Evolutionary conservation across 2,113 vertebrate genomes (phyloP).

Genomic region (Sturnira hondurensis): DNA sequence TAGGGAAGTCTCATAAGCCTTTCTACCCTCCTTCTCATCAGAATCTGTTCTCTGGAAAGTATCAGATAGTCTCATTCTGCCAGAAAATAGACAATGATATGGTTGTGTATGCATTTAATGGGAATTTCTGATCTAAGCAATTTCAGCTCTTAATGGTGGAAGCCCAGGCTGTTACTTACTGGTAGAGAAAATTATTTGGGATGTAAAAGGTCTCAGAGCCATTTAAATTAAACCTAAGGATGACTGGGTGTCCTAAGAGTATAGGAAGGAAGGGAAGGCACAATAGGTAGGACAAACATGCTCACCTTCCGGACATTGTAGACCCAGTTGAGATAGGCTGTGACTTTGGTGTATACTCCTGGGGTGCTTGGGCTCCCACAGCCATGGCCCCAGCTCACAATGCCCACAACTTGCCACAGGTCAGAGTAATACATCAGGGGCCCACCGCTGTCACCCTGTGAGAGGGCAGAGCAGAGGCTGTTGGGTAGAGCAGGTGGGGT

Average conservation of each 20-base stretch:
- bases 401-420: conserved; percentile 86
- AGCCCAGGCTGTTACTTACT: not conserved
- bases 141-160: not conserved
- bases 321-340: conserved; percentile 88
- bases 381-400: conserved; percentile 94
- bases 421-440: conserved; percentile 82
- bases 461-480: not conserved
- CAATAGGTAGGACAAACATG: rapidly evolving
- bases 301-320: conserved; percentile 83
- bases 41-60: not conserved
- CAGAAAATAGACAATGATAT: not conserved
- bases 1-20: not conserved
- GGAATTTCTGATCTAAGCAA: not conserved
- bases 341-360: conserved; percentile 88
- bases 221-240: not conserved
- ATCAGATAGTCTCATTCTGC: not conserved
- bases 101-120: not conserved
- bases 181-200: not conserved
- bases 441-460: conserved; percentile 93
- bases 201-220: not conserved
- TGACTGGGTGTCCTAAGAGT: no score
- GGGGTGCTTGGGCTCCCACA: conserved; percentile 83
- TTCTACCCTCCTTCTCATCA: not conserved
- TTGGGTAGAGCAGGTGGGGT: not conserved
- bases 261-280: not conserved